Base-by-base conservation (phyloP, 1,140 invertebrate species). In the Aradophagus sp. region DNA sequence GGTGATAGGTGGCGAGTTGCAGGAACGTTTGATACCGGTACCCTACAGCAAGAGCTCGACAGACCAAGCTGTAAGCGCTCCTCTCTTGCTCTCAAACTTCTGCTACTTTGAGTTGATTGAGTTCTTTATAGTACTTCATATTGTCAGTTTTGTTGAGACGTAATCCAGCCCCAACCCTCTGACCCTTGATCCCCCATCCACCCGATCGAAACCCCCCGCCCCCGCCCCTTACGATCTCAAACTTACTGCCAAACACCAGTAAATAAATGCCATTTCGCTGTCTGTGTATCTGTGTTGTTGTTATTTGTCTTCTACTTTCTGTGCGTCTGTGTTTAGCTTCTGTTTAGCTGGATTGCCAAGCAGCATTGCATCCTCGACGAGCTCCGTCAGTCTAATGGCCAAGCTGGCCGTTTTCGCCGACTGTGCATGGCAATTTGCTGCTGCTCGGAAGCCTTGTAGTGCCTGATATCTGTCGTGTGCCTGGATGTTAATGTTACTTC, bases 11-110 rank as follows among this genome's bases (percentile, higher is more conserved):
- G 95, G 95, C 91, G 95, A 97, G 91, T 96, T 97, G 91, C 95
- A 97, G 94, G 95, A 97, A 91, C 94, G 95, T 90, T 95, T 97
- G 92, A 97, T 97, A 89, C 95, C 95, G 89, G 95, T 97, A 89
- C 95, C 95, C 88, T 97, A 97, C 94, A 97, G 95, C 95, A 97
- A 97, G 94, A 97, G 94, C 89, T 95, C 95, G 89, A 97, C 95
- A 91, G 95, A 97, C 91, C 95, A 97, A 95, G 95, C 95, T 96
- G 95, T 97, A 97, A 97, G 95, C 92, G 89, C 80, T 83, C 80
- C 82, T 86, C 81, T 87, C 82, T 84, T 80, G 79, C 77, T 81
- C 77, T 83, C 75, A 82, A 63, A 68, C 42, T 72, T 72, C 68
- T 72, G 69, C 73, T 72, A 67, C 34, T 50, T 62, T 70, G 26